phyloP scores from a whole-genome alignment of 2,888 invertebrate species.

The Drosophila multiciliata region DNA sequence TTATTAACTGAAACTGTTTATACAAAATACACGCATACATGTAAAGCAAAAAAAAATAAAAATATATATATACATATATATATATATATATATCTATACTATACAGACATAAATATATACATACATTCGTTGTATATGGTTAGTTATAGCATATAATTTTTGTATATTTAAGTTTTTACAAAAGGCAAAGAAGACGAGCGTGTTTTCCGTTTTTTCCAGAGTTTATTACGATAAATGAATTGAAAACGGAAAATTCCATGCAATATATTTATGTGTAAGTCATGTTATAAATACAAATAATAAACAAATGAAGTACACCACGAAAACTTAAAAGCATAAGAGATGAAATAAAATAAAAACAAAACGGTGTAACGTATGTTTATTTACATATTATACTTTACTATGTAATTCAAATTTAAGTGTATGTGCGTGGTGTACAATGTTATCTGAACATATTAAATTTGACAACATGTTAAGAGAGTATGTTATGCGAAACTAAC shows the following conservation, averaged over 20 bases:
- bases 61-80: constrained; percentile 47
- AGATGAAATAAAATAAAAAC: constrained; percentile 16
- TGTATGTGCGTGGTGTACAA: constrained; percentile 62
- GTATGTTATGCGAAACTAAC: constrained; percentile 78
- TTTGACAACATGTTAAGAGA: constrained; percentile 55
- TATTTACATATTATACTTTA: constrained; percentile 57
- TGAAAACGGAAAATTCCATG: constrained; percentile 43
- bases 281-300: constrained; percentile 42
- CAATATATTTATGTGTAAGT: constrained; percentile 51
- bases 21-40: constrained; percentile 53
- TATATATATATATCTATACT: constrained; percentile 44
- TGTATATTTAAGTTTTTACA: constrained; percentile 78
- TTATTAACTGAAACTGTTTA: constrained; percentile 67
- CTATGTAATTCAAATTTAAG: constrained; percentile 42
- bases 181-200: constrained; percentile 37
- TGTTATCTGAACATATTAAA: constrained; percentile 46
- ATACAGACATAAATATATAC: constrained; percentile 39
- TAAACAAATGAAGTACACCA: constrained; percentile 49
- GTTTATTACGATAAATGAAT: constrained; percentile 53
- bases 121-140: constrained; percentile 62
- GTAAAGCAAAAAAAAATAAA: constrained; percentile 26
- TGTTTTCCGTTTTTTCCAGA: constrained; percentile 60
- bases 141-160: constrained; percentile 76
- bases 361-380: constrained; percentile 60
- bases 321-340: constrained; percentile 41